A percentile compares a stretch with the other conserved stretches of the same genome.
These are phyloP conservation scores for Alosa sapidissima DNA, from an alignment of 2,797 vertebrate genomes.

Conservation along the genomic window DNA sequence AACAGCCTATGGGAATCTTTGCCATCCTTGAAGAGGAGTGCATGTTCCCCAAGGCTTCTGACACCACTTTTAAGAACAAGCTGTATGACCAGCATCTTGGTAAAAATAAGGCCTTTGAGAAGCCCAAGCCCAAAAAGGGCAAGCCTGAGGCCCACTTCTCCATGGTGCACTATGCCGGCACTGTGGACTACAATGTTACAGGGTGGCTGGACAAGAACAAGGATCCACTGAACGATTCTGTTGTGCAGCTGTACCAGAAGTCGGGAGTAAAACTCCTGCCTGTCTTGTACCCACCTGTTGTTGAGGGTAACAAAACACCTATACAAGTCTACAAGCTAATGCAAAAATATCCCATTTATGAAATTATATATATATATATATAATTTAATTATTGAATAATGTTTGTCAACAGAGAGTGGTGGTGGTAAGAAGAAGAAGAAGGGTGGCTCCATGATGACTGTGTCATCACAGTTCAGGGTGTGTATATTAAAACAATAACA, in stretches of 20 bases:
- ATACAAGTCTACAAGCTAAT: too few relatives aligned
- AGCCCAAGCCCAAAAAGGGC: constrained; percentile 73
- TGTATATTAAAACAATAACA: constrained; percentile 24
- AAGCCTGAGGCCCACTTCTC: constrained; percentile 73
- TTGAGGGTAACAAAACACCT: constrained; percentile 66
- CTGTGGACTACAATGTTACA: constrained; percentile 70
- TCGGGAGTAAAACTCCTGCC: constrained; percentile 73
- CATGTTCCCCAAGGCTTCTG: constrained; percentile 84
- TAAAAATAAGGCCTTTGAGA: constrained; percentile 69
- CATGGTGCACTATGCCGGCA: constrained; percentile 70
- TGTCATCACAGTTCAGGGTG: constrained; percentile 87
- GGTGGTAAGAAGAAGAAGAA: constrained; percentile 86
- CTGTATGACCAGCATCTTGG: constrained; percentile 79
- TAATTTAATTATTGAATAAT: too few relatives aligned
- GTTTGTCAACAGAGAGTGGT: constrained; percentile 47
- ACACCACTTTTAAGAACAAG: constrained; percentile 79
- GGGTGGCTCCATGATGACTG: constrained; percentile 88
- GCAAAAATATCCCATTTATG: too few relatives aligned
- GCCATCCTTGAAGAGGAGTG: constrained; percentile 89
- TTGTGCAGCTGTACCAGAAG: constrained; percentile 74
- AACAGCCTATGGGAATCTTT: constrained; percentile 82
- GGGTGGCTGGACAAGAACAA: constrained; percentile 78
- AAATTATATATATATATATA: too few relatives aligned
- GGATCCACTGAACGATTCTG: constrained; percentile 73
- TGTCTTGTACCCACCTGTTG: constrained; percentile 62